Evolutionary conservation across 2,113 vertebrate species (phyloP).

Genomic region (Cyanoramphus novaezelandiae): DNA sequence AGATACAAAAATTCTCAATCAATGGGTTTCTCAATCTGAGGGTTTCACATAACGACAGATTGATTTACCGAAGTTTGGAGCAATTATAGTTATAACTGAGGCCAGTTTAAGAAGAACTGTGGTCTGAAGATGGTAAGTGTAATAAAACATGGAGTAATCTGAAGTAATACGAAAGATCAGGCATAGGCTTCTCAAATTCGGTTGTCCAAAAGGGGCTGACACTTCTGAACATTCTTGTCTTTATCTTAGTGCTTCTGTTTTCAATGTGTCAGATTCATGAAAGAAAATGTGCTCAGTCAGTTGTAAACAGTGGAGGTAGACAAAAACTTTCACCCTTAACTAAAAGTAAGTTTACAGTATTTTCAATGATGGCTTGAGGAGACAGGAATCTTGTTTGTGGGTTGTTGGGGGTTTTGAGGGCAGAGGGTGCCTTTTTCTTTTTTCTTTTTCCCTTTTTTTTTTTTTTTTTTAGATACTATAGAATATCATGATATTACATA

Average conservation of each 20-base stretch:
- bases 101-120: background rate
- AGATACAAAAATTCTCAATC: background rate
- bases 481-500: background rate
- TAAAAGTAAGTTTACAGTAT: background rate
- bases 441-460: background rate
- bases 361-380: background rate
- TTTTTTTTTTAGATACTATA: background rate
- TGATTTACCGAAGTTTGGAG: background rate
- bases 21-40: too few species aligned
- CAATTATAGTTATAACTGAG: background rate
- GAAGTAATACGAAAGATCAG: background rate
- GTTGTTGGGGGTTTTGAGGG: background rate
- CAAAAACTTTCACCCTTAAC: background rate
- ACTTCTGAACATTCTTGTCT: conserved; percentile 18
- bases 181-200: background rate
- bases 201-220: background rate
- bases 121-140: background rate
- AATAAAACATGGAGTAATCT: background rate
- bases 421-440: background rate
- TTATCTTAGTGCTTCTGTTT: background rate
- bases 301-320: background rate
- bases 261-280: background rate
- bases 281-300: background rate
- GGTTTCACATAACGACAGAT: background rate
- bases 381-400: background rate